Evolutionary conservation across 2,888 invertebrate species (phyloP), one percentile per base, ranked within the genome.

Genomic region (Brachypterus glaber): DNA sequence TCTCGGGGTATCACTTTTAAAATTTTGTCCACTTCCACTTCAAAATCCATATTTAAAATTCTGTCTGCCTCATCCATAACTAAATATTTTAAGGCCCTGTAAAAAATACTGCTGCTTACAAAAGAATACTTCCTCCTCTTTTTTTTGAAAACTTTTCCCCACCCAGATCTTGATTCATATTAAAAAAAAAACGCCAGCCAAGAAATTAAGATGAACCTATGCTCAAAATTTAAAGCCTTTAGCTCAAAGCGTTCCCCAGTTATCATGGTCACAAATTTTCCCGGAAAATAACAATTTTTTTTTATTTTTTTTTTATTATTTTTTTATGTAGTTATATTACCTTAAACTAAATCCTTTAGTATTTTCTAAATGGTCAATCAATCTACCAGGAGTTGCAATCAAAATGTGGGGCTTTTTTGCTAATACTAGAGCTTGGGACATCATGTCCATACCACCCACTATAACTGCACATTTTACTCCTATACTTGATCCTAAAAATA

Each of bases 31-130:
- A 96, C 82, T 69, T 98, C 98, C 8, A 86, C 82, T 69, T 97
- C 97, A 60, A 99, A 99, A 61, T 98, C 98, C 93, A 96, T 92
- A 63, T 97, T 97, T 2, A 99, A 72, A 50, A 98, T 98, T 48
- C 97, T 76, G 67, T 98, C 98, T 0, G 98, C 98, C 76, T 98
- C 98, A 54, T 98, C 98, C 93, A 98, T 93, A 0, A 97, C 87
- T 77, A 85, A 49, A 41, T 49, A 59, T 47, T 59, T 59, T 25
- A 59, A 38, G 7, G 58, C 54, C 33, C 55, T 40, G 35, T 44
- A 33, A 12, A 9, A 5, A n/a, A n/a, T n/a, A n/a, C n/a, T n/a
- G n/a, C n/a, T n/a, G n/a, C n/a, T n/a, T n/a, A n/a, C n/a, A n/a
- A n/a, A n/a, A n/a, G n/a, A n/a, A n/a, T n/a, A n/a, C n/a, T n/a